Conservation (phyloP, 2,797 vertebrate genomes). For the Siniperca obscura region DNA sequence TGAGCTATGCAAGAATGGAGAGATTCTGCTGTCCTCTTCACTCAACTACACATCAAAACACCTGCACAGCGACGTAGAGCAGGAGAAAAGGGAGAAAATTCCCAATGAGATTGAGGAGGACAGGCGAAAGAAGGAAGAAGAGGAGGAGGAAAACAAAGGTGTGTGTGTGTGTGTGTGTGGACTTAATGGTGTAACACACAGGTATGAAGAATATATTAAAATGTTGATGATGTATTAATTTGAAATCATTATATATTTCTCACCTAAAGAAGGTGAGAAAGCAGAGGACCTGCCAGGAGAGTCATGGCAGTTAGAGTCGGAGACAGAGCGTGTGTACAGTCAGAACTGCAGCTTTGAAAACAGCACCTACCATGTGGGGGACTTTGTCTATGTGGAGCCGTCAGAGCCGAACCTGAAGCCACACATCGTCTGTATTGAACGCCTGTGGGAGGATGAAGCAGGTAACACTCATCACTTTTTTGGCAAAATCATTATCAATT, state of each 20-base stretch:
- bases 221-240: constrained; percentile 4
- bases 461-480: constrained; percentile 79
- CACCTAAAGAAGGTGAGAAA: constrained; percentile 87
- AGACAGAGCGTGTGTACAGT: constrained; percentile 87
- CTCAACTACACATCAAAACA: constrained; percentile 96
- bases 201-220: not conserved
- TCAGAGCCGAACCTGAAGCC: constrained; percentile 92
- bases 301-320: constrained; percentile 86
- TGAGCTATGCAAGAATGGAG: constrained; percentile 98
- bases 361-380: constrained; percentile 94
- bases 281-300: constrained; percentile 85
- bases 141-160: constrained; percentile 94
- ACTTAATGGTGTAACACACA: not conserved
- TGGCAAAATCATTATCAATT: not conserved
- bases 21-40: constrained; percentile 94
- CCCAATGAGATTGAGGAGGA: constrained; percentile 97
- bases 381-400: constrained; percentile 96
- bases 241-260: constrained; percentile 29
- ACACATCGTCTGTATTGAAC: constrained; percentile 97
- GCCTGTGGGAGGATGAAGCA: constrained; percentile 94
- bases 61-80: constrained; percentile 94
- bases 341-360: constrained; percentile 96
- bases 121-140: constrained; percentile 90
- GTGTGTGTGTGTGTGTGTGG: not conserved
- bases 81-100: constrained; percentile 98